Conservation (phyloP, 1,140 invertebrate genomes). For the Megalopta genalis region DNA sequence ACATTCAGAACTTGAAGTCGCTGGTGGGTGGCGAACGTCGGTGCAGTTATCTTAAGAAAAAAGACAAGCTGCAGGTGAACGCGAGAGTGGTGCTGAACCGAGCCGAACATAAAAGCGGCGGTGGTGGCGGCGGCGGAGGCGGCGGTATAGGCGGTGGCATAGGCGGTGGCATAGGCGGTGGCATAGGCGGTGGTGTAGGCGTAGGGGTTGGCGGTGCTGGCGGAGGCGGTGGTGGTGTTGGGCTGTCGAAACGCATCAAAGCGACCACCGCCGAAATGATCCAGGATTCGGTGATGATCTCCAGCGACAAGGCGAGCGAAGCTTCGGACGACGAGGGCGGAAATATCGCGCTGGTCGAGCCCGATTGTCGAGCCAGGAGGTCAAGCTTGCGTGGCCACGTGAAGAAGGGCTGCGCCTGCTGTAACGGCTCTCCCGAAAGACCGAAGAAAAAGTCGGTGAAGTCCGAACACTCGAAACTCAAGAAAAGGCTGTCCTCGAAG, state of each 20-base stretch:
- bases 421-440: slow-evolving; percentile 78
- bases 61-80: slow-evolving; percentile 72
- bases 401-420: slow-evolving; percentile 81
- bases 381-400: slow-evolving; percentile 80
- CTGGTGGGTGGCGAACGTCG: slow-evolving; percentile 52
- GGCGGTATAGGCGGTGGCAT: no score
- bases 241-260: slow-evolving; percentile 61
- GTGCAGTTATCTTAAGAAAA: slow-evolving; percentile 69
- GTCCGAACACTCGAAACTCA: slow-evolving; percentile 71
- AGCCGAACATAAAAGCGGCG: slow-evolving; percentile 60
- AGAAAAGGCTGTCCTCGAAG: slow-evolving; percentile 73
- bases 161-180: no score
- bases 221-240: neutral
- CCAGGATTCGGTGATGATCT: slow-evolving; percentile 57
- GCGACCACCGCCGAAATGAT: slow-evolving; percentile 48
- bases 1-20: slow-evolving; percentile 52
- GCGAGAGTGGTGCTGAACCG: slow-evolving; percentile 72
- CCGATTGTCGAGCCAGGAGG: slow-evolving; percentile 75
- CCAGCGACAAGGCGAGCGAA: slow-evolving; percentile 73
- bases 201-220: no score
- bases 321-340: slow-evolving; percentile 72
- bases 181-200: no score
- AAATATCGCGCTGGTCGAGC: slow-evolving; percentile 63
- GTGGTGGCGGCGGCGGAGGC: no score
- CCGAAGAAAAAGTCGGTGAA: slow-evolving; percentile 74